Base-by-base conservation (phyloP, 2,888 invertebrate genomes). In the Cataglyphis albicans region DNA sequence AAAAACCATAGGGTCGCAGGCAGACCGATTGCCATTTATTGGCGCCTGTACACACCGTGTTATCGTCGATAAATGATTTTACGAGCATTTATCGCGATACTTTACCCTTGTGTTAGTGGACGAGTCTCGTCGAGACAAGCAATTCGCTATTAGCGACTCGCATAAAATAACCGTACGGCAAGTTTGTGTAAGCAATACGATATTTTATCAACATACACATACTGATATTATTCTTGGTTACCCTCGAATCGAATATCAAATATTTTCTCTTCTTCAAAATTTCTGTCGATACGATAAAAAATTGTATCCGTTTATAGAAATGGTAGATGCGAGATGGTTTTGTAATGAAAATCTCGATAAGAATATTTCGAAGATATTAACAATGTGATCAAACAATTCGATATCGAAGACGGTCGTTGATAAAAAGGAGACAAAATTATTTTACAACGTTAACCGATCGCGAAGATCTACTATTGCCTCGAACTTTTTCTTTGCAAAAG, bases 61-160 rank as follows among this genome's bases (percentile, higher is more conserved):
- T 80, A 80, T 80, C 78, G 76, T 38, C 73, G 73, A 64, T 84
- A 84, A 84, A 84, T 82, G 75, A 84, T 83, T 84, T 84, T 78
- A 84, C 72, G 83, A 84, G 84, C 84, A 44, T 84, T 83, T 83
- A 84, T 84, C 83, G 84, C 44, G 73, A 83, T 75, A 82, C 82
- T 81, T 74, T 12, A 21, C 57, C 70, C 32, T 57, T 25, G 65
- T 35, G 61, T 44, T 41, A 7, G 63, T 57, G 41, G 32, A 57
- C 57, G 29, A 25, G 21, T 76, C 41, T 59, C 41, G 57, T 32
- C 78, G 57, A 70, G 72, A 70, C 72, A 72, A 80, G 44, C 78
- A 44, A 80, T 64, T 7, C 21, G 21, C 44, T 59, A 72, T 80
- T 72, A 72, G 59, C 18, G 41, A 44, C 21, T 78, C 44, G 59